Evolutionary conservation across 2,113 vertebrate genomes (phyloP).

Genomic region (Syngnathus scovelli): DNA sequence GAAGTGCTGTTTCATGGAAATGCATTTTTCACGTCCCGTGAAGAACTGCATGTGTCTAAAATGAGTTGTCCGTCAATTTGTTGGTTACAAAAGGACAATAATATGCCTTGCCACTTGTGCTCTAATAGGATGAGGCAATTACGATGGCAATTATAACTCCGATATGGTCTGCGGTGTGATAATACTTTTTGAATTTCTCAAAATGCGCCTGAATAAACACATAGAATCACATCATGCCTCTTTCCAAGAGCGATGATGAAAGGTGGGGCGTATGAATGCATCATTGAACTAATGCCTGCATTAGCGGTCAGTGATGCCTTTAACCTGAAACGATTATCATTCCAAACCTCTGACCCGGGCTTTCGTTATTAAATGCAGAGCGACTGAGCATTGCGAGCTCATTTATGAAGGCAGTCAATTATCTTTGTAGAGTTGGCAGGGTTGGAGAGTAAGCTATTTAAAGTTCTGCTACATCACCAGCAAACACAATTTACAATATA

Average conservation of each 20-base stretch:
- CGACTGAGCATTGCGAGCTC: neutral
- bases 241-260: neutral
- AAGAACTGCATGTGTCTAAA: neutral
- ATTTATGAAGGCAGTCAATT: conserved; percentile 8
- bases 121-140: too few relatives aligned
- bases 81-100: too few relatives aligned
- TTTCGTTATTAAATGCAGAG: neutral
- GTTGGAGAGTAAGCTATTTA: conserved; percentile 1
- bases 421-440: neutral
- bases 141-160: neutral
- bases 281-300: neutral
- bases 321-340: neutral
- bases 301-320: conserved; percentile 1
- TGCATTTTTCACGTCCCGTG: neutral
- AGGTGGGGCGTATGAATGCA: neutral
- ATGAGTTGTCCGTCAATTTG: too few relatives aligned
- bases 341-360: neutral
- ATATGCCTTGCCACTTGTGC: too few relatives aligned
- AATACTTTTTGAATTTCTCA: neutral
- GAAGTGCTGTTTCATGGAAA: neutral
- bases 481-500: conserved; percentile 19
- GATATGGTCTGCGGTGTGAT: neutral
- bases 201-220: neutral
- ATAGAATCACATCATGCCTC: neutral
- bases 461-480: neutral